These are phyloP conservation scores for Amazona ochrocephala DNA, from an alignment of 2,797 vertebrate species.

Conservation along the genomic window DNA sequence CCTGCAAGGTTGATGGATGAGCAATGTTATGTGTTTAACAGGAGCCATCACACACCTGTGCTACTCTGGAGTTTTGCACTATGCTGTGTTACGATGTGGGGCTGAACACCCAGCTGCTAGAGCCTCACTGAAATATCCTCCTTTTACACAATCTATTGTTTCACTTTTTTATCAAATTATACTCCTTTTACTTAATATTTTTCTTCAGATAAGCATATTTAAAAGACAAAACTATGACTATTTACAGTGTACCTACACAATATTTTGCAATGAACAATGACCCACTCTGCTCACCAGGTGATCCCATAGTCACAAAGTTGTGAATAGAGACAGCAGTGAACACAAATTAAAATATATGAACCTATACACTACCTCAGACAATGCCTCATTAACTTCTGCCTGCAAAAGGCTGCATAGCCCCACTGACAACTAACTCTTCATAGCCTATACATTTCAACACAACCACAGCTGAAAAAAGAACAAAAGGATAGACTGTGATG, in stretches of 20 bases:
- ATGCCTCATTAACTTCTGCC: neutral
- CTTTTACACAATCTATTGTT: neutral
- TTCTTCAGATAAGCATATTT: neutral
- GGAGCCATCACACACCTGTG: neutral
- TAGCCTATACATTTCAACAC: neutral
- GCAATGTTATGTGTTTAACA: neutral
- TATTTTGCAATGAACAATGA: neutral
- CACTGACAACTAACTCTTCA: neutral
- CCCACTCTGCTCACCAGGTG: neutral
- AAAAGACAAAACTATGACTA: neutral
- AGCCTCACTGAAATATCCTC: neutral
- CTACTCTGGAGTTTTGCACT: neutral
- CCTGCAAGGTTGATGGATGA: neutral
- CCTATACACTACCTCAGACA: neutral
- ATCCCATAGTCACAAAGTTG: neutral
- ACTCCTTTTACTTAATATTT: neutral
- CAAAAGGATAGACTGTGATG: neutral
- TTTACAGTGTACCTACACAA: neutral
- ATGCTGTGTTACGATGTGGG: fast-evolving
- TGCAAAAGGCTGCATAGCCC: neutral
- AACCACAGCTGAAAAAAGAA: neutral
- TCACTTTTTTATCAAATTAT: neutral
- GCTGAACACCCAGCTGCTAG: neutral
- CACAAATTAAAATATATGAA: neutral
- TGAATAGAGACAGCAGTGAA: neutral